phyloP scores from a whole-genome alignment of 2,888 invertebrate genomes.

The Sussaba pulchella region DNA sequence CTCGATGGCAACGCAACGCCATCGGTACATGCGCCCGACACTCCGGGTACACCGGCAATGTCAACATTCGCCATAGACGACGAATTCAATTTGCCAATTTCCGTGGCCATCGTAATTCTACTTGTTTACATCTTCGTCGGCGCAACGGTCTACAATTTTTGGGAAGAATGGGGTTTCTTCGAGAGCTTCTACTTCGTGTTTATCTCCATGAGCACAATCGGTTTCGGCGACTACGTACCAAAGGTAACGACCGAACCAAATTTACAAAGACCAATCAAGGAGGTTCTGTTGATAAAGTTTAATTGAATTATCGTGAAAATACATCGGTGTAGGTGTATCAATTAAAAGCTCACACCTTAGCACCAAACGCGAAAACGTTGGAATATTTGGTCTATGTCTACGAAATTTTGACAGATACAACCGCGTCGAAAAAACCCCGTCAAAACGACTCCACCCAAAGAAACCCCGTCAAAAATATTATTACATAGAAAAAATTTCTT shows the following conservation, averaged over 20 bases:
- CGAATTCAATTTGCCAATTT: conserved; percentile 97
- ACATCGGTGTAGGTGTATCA: too few species aligned
- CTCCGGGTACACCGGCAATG: conserved; percentile 91
- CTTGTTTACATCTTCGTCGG: conserved; percentile 95
- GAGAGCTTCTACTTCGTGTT: conserved; percentile 99
- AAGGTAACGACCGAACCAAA: conserved; percentile 83
- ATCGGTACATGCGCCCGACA: conserved; percentile 84
- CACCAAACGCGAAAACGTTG: too few species aligned
- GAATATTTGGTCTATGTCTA: too few species aligned
- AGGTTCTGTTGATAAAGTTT: neutral
- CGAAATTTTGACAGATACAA: too few species aligned
- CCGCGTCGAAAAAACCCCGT: too few species aligned
- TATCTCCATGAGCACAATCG: conserved; percentile 98
- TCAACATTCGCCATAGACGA: conserved; percentile 94
- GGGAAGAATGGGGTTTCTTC: conserved; percentile 96
- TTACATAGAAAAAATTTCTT: too few species aligned
- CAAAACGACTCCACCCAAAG: too few species aligned
- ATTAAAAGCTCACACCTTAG: too few species aligned
- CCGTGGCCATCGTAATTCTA: conserved; percentile 93
- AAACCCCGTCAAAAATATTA: too few species aligned
- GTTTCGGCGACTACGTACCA: conserved; percentile 97
- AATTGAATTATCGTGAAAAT: too few species aligned
- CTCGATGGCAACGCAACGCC: conserved; percentile 84
- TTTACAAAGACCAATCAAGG: neutral
- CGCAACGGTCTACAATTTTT: conserved; percentile 90